Evolutionary conservation across 2,888 invertebrate species (phyloP).

Genomic region (Drosophila kanekoi): DNA sequence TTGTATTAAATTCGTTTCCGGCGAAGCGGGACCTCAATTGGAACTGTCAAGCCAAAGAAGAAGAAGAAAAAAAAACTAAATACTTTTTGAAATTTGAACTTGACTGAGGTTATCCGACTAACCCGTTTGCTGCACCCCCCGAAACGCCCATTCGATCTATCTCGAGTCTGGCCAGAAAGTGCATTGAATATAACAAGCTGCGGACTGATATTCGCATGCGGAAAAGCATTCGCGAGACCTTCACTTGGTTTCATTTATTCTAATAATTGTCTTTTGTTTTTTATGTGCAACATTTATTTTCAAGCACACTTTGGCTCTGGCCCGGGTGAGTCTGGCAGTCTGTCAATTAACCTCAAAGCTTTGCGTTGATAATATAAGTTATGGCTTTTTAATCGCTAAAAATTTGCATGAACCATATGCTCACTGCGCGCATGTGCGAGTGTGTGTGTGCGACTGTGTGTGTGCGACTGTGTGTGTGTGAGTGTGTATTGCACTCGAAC

Average conservation of each 20-base stretch:
- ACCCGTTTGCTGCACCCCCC: slow-evolving; percentile 5
- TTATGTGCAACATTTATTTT: slow-evolving; percentile 69
- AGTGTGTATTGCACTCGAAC: slow-evolving; percentile 52
- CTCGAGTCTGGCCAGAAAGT: slow-evolving; percentile 16
- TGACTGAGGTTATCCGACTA: slow-evolving; percentile 11
- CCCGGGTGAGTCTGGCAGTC: slow-evolving; percentile 68
- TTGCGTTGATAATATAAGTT: slow-evolving; percentile 82
- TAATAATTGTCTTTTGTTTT: slow-evolving; percentile 75
- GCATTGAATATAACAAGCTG: slow-evolving; percentile 19
- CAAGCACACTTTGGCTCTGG: slow-evolving; percentile 50
- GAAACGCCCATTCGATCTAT: slow-evolving; percentile 10
- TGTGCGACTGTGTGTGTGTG: slow-evolving; percentile 15
- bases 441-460: slow-evolving; percentile 14
- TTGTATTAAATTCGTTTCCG: slow-evolving; percentile 68
- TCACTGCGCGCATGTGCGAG: slow-evolving; percentile 9
- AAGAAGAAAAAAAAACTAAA: neutral
- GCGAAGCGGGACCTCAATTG: slow-evolving; percentile 48
- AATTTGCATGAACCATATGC: slow-evolving; percentile 72
- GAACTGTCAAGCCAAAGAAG: slow-evolving; percentile 3
- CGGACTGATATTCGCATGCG: slow-evolving; percentile 51
- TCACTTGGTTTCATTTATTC: slow-evolving; percentile 72
- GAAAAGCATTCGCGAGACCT: slow-evolving; percentile 73
- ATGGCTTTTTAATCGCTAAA: slow-evolving; percentile 82
- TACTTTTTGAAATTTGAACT: slow-evolving; percentile 30
- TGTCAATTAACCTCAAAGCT: slow-evolving; percentile 80